A percentile compares a stretch with the other conserved stretches of the same genome.
Evolutionary conservation across 2,888 invertebrate genomes (phyloP).

Genomic region (Choreutis nemorana): DNA sequence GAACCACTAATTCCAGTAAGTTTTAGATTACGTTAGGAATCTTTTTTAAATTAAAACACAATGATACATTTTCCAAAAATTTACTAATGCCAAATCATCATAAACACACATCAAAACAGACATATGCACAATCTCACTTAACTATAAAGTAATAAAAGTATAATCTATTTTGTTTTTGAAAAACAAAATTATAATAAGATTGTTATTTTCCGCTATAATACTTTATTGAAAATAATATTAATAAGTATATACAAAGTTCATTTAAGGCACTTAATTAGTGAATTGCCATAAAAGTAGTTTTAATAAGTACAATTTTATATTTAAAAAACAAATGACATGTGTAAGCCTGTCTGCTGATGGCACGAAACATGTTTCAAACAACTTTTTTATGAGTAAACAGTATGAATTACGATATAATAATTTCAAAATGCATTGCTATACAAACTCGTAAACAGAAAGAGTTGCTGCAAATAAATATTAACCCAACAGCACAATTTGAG

Average conservation of each 20-base stretch:
- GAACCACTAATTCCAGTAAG: too few species aligned
- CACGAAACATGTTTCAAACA: slow-evolving; percentile 51
- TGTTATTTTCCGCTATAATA: slow-evolving; percentile 47
- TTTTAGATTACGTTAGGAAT: too few species aligned
- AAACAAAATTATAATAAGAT: slow-evolving; percentile 45
- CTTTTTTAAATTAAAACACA: slow-evolving; percentile 17
- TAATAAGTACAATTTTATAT: slow-evolving; percentile 56
- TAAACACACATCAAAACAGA: slow-evolving; percentile 65
- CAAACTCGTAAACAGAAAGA: too few species aligned
- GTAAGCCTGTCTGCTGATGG: slow-evolving; percentile 51
- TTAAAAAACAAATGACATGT: slow-evolving; percentile 37
- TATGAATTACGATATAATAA: slow-evolving; percentile 42
- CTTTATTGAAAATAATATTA: slow-evolving; percentile 38
- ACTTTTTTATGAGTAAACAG: slow-evolving; percentile 27
- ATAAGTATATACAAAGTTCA: slow-evolving; percentile 56
- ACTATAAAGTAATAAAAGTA: slow-evolving; percentile 42
- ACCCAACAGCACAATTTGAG: too few species aligned
- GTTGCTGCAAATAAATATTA: too few species aligned
- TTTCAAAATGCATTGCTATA: too few species aligned
- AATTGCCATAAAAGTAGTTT: slow-evolving; percentile 36
- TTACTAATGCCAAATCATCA: slow-evolving; percentile 65
- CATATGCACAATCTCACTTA: slow-evolving; percentile 66
- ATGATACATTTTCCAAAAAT: slow-evolving; percentile 41
- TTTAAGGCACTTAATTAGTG: slow-evolving; percentile 54
- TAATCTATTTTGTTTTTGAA: slow-evolving; percentile 54